These are phyloP conservation scores for Ramphastos sulfuratus DNA, from an alignment of 2,113 vertebrate genomes.

Conservation along the genomic window DNA sequence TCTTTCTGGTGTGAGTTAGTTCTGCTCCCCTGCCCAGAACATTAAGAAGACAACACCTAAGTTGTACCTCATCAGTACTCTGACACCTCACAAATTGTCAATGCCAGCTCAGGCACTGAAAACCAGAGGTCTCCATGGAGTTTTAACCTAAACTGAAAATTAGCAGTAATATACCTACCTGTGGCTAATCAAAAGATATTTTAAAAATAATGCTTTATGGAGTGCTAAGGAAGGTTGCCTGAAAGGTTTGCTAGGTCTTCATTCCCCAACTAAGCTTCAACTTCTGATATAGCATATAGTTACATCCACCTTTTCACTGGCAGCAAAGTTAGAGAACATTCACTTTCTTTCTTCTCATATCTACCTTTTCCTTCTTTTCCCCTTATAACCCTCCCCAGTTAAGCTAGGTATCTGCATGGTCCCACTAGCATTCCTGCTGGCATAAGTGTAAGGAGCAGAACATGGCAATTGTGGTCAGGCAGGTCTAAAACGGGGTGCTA, in stretches of 20 bases:
- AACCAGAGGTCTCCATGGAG: constrained; percentile 27
- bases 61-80: constrained; percentile 39
- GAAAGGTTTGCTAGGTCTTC: constrained; percentile 35
- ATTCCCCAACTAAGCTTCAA: not conserved
- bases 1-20: constrained; percentile 31
- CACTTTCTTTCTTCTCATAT: not conserved
- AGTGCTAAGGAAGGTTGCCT: constrained; percentile 26
- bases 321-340: not conserved
- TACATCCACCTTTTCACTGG: not conserved
- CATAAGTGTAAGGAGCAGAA: not conserved
- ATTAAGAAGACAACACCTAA: constrained; percentile 50
- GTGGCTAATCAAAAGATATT: constrained; percentile 26
- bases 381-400: not conserved
- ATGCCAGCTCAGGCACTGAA: not conserved
- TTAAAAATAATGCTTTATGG: constrained; percentile 55
- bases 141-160: constrained; percentile 41
- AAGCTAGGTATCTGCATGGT: not conserved
- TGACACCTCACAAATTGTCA: constrained; percentile 57
- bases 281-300: not conserved
- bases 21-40: not conserved
- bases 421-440: not conserved
- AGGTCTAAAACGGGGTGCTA: not conserved
- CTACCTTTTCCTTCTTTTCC: not conserved
- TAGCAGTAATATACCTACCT: constrained; percentile 30
- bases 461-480: not conserved